These are phyloP conservation scores for Aphelenchoides avenae DNA, from an alignment of 1,140 invertebrate species.

Conservation along the genomic window DNA sequence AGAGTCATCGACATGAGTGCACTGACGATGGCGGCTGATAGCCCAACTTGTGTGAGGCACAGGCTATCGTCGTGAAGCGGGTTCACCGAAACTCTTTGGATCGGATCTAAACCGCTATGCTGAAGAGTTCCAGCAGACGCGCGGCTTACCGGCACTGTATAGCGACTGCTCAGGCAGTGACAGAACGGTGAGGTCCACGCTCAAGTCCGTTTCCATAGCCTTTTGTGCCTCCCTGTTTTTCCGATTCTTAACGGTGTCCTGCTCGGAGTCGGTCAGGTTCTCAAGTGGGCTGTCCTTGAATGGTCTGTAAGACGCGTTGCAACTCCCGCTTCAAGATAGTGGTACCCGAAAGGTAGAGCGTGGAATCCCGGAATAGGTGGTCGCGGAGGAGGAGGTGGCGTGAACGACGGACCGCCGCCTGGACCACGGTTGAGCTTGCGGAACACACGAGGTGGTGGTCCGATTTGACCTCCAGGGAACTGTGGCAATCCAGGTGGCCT, in stretches of 20 bases:
- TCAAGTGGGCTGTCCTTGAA: constrained; percentile 13
- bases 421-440: constrained; percentile 16
- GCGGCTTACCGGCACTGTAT: too few species aligned
- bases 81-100: too few species aligned
- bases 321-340: too few species aligned
- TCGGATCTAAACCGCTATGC: too few species aligned
- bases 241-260: background rate
- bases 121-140: too few species aligned
- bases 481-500: background rate
- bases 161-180: constrained; percentile 31
- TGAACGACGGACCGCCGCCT: background rate
- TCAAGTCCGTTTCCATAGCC: constrained; percentile 47
- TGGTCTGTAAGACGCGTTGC: constrained; percentile 10
- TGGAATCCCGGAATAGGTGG: background rate
- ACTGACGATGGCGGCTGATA: too few species aligned
- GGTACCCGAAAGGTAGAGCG: background rate
- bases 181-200: constrained; percentile 38
- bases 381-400: background rate
- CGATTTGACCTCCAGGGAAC: constrained; percentile 1
- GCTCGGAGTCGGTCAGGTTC: constrained; percentile 11
- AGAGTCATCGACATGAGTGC: too few species aligned
- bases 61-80: too few species aligned
- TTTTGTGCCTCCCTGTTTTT: constrained; percentile 1
- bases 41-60: too few species aligned
- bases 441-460: background rate